Base-by-base conservation (phyloP, 1,140 invertebrate genomes). In the Ostrea denselamellosa region DNA sequence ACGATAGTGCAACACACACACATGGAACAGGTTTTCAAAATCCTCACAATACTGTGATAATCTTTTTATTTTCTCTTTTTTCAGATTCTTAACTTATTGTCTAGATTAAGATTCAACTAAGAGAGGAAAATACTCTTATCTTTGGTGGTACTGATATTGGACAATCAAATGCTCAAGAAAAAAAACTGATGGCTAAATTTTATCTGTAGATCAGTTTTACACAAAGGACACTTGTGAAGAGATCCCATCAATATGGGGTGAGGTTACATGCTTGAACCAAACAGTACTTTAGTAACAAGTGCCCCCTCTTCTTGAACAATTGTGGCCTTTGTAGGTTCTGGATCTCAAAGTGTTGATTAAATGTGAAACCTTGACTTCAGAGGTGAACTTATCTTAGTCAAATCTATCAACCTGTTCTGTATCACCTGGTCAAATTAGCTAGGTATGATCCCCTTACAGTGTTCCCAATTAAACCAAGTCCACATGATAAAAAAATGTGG, bases 181-280 rank as follows among this genome's bases (percentile, higher is more conserved):
- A 62, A n/a, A 56, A 25, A 9, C n/a, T 22, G 22, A 71, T 71
- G 68, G 25, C 28, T 71, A 71, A 14, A 62, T 71, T 25, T 71
- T 28, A 71, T 71, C 68, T 34, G 68, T 25, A 28, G 25, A 71
- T 71, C 68, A 71, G 68, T 71, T 71, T 25, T 71, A 71, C 14
- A 34, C 68, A 71, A 28, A 28, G 68, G 22, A 12, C 3, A 25
- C 14, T 10, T 71, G 68, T 71, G 68, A 12, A 10, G 25, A 34
- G 68, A 71, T n/a, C 17, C 0, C 56, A 5, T n/a, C 2, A n/a
- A 62, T 19, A 17, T 71, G 25, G 68, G 58, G 68, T 62, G n/a
- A 19, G 5, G n/a, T 10, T 12, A 12, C 14, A 8, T 28, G 68
- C 8, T 28, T 25, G 25, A 71, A 71, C 22, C 68, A 71, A 28